Evolutionary conservation across 2,797 vertebrate genomes (phyloP), one percentile per base, ranked within the genome.

Genomic region (Muraenolepis orangiensis): DNA sequence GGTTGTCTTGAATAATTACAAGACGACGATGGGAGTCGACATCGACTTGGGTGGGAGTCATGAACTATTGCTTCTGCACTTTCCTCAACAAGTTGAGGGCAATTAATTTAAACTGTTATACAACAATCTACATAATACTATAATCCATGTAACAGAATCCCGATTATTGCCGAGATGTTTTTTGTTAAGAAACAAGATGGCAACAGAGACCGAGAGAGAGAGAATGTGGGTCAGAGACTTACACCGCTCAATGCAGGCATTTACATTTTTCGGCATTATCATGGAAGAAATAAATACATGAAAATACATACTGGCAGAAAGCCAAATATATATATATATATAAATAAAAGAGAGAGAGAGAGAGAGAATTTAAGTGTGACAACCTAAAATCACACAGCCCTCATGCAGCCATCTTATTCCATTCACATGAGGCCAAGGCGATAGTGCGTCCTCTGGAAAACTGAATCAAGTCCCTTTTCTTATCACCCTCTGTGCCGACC

Each of bases 381-480:
- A 84, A 80, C 74, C 81, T 76, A 69, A 86, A 78, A 51, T 79
- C 71, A 32, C 70, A 38, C 78, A 64, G 64, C 72, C 73, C 69
- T 75, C 66, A 68, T 74, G 80, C 78, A 73, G 73, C 87, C 87
- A 83, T 85, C 85, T 90, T 87, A 86, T 87, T 86, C 81, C 83
- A 86, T 90, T 86, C 89, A 90, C 88, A 89, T 82, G 78, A 86
- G 79, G 87, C 3, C 28, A 6, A 29, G 82, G 76, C 82, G 86
- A 84, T 82, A 78, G 85, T 78, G 72, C 78, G 29, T 90, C 89
- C 82, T 77, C 38, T 69, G 68, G 78, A 84, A 88, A 90, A 90
- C 89, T 88, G 82, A 93, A 91, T 90, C 88, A 82, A 91, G 90
- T 86, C 80, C 87, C 80, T 87, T 46, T 46, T 46, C 5, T n/a